A percentile compares a stretch with the other conserved stretches of the same genome.
Conservation (phyloP, 2,797 vertebrate genomes). For the Poecilia velifera region DNA sequence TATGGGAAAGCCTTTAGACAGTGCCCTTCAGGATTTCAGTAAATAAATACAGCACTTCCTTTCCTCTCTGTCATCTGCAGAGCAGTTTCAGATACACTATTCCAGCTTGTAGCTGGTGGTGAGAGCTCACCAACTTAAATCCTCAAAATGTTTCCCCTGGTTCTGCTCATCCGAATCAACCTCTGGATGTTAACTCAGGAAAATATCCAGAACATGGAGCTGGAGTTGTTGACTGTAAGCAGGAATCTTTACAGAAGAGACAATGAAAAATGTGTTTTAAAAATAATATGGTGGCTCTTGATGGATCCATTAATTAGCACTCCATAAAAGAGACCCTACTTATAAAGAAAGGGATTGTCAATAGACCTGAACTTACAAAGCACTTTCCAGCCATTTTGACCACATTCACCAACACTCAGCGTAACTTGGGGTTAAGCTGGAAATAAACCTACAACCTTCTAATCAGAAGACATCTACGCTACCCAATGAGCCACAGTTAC, state of each 20-base stretch:
- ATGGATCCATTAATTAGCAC: neutral
- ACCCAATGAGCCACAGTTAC: no score
- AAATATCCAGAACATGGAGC: neutral
- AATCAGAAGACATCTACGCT: no score
- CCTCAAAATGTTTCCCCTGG: neutral
- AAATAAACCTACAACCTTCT: no score
- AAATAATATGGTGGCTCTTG: neutral
- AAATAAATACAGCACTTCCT: constrained; percentile 81
- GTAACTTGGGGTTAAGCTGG: no score
- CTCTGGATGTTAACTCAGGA: neutral
- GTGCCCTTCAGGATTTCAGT: constrained; percentile 67
- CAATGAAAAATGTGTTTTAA: neutral
- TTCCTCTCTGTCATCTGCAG: constrained; percentile 16
- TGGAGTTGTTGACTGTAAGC: neutral
- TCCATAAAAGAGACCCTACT: neutral
- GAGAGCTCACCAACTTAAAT: neutral
- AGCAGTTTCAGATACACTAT: neutral
- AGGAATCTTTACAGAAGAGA: neutral
- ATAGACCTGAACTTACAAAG: neutral
- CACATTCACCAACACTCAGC: no score
- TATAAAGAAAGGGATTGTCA: neutral
- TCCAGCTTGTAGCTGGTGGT: neutral
- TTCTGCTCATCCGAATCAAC: neutral
- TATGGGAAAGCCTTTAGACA: constrained; percentile 77
- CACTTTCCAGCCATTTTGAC: no score